Percentiles rank a stretch among this genome's conserved stretches.
phyloP scores from a whole-genome alignment of 2,797 vertebrate species.

The Dendrocincla tyrannina region DNA sequence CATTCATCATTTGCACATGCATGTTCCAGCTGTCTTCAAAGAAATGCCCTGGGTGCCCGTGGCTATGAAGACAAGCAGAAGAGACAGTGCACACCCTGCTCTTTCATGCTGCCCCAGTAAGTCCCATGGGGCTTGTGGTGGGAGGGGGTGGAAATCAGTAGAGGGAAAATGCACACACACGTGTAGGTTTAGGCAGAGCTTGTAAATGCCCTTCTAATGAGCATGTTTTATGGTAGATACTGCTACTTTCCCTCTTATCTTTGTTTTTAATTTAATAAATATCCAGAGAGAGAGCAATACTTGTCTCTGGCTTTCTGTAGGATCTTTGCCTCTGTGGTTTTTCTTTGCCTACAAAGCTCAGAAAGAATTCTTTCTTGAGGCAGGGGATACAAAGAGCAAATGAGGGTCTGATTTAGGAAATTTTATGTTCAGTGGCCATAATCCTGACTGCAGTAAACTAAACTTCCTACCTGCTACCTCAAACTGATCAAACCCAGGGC shows the following conservation, averaged over 20 bases:
- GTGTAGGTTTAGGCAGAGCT: neutral
- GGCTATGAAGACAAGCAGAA: neutral
- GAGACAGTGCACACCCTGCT: neutral
- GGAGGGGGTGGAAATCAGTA: neutral
- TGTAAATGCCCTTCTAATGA: neutral
- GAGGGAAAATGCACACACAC: neutral
- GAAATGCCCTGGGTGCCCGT: neutral
- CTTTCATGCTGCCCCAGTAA: neutral
- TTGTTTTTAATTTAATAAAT: constrained; percentile 30
- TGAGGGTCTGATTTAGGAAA: neutral
- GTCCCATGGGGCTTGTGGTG: neutral
- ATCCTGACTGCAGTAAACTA: neutral
- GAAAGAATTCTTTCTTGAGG: constrained; percentile 44
- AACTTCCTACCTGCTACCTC: neutral
- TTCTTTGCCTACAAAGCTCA: constrained; percentile 21
- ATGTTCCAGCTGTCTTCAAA: neutral
- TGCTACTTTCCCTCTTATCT: neutral
- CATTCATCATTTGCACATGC: neutral
- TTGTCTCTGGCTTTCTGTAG: neutral
- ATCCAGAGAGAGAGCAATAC: neutral
- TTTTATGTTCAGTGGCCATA: neutral
- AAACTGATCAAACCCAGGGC: neutral
- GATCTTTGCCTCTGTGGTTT: neutral
- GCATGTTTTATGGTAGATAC: neutral
- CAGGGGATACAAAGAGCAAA: neutral